A percentile compares a stretch with the other conserved stretches of the same genome.
phyloP scores from a whole-genome alignment of 53 echinoderm and acorn worm genomes.

The Patiria pectinifera region DNA sequence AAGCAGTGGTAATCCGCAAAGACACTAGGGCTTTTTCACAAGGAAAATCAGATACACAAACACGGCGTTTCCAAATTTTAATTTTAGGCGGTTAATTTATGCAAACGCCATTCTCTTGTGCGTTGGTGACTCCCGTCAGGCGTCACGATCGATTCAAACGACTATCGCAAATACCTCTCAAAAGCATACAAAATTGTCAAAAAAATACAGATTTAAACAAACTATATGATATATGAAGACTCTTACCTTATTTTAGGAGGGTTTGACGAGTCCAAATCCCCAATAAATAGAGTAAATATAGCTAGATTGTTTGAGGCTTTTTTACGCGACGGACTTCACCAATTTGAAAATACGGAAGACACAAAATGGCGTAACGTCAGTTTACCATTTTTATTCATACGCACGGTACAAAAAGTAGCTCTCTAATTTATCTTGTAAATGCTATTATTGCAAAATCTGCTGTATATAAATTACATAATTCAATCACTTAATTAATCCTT shows the following conservation, averaged over 20 bases:
- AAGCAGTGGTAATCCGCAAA: too few species aligned
- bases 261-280: background rate
- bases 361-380: slow-evolving; percentile 40
- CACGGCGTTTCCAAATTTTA: background rate
- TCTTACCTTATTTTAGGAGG: slow-evolving; percentile 49
- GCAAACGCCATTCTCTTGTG: slow-evolving; percentile 13
- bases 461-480: background rate
- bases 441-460: background rate
- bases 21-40: too few species aligned
- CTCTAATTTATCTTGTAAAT: background rate
- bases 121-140: background rate
- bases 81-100: slow-evolving; percentile 38
- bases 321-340: background rate
- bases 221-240: background rate
- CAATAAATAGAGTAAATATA: background rate
- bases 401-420: slow-evolving; percentile 12
- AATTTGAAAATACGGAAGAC: slow-evolving; percentile 40
- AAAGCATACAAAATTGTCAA: background rate
- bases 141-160: background rate
- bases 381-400: slow-evolving; percentile 34
- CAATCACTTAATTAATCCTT: background rate
- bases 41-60: background rate
- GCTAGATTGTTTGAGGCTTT: background rate
- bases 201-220: background rate
- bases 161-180: background rate